phyloP scores from a whole-genome alignment of 2,113 vertebrate species.

The Sapayoa aenigma region DNA sequence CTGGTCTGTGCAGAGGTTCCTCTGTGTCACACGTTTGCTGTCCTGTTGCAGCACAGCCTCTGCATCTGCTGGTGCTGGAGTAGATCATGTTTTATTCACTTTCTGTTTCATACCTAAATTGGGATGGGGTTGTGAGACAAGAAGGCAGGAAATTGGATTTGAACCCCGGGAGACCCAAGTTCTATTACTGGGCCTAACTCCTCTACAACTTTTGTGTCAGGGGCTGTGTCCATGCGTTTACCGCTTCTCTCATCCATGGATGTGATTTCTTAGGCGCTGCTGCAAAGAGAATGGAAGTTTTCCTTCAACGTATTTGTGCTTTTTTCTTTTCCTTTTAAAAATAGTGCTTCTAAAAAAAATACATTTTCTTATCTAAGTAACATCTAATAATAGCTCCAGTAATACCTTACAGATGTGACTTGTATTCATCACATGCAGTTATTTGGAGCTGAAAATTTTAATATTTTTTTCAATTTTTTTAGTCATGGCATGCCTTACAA shows the following conservation, averaged over 20 bases:
- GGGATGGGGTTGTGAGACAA: neutral
- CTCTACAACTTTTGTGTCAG: neutral
- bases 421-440: neutral
- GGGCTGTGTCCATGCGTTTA: neutral
- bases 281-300: neutral
- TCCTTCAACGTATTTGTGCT: accelerated
- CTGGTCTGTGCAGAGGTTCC: neutral
- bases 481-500: neutral
- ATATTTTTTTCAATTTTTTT: neutral
- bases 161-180: neutral
- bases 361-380: neutral
- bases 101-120: neutral
- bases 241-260: neutral
- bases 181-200: neutral
- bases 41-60: neutral
- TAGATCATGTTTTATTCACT: neutral
- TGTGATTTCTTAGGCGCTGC: neutral
- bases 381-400: neutral
- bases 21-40: neutral
- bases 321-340: neutral
- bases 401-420: neutral
- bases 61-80: neutral
- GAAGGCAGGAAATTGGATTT: neutral
- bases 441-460: neutral
- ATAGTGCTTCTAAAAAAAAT: neutral